Conservation (phyloP, 1,140 invertebrate genomes). For the Ctenoplectra terminalis region DNA sequence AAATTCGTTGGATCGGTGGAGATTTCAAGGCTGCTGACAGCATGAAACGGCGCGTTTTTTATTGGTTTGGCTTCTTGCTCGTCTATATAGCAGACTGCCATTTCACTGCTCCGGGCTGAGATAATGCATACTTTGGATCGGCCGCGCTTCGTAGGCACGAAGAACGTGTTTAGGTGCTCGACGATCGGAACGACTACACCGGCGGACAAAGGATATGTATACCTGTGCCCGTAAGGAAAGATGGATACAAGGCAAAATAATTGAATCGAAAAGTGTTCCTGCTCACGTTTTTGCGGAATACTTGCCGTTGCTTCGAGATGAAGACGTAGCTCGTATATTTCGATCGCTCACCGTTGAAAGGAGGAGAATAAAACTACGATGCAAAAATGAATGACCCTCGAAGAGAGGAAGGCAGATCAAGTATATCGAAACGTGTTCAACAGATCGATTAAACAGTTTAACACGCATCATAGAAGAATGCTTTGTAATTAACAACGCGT, state of each 20-base stretch:
- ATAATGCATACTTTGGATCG: slow-evolving; percentile 65
- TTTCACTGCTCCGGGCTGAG: slow-evolving; percentile 50
- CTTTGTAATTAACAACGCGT: not conserved
- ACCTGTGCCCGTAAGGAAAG: slow-evolving; percentile 46
- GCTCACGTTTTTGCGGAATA: slow-evolving; percentile 50
- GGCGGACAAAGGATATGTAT: slow-evolving; percentile 63
- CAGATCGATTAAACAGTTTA: not conserved
- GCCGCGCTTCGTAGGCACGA: slow-evolving; percentile 59
- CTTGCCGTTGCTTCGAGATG: slow-evolving; percentile 26
- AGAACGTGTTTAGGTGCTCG: slow-evolving; percentile 68
- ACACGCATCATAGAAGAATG: not conserved
- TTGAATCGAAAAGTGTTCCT: slow-evolving; percentile 62
- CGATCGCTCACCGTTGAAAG: not conserved
- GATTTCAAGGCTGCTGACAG: slow-evolving; percentile 36
- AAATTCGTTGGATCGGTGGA: not conserved
- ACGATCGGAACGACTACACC: slow-evolving; percentile 64
- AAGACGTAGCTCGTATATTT: slow-evolving; percentile 35
- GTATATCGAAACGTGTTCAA: not conserved
- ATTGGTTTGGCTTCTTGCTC: slow-evolving; percentile 31
- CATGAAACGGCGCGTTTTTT: slow-evolving; percentile 3
- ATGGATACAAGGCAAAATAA: slow-evolving; percentile 58
- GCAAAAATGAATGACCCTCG: not conserved
- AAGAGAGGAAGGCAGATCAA: too few relatives aligned
- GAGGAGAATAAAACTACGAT: not conserved
- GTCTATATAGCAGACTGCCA: slow-evolving; percentile 26